Evolutionary conservation across 1,140 invertebrate species (phyloP), one percentile per base, ranked within the genome.

Genomic region (Bombus ignitus): DNA sequence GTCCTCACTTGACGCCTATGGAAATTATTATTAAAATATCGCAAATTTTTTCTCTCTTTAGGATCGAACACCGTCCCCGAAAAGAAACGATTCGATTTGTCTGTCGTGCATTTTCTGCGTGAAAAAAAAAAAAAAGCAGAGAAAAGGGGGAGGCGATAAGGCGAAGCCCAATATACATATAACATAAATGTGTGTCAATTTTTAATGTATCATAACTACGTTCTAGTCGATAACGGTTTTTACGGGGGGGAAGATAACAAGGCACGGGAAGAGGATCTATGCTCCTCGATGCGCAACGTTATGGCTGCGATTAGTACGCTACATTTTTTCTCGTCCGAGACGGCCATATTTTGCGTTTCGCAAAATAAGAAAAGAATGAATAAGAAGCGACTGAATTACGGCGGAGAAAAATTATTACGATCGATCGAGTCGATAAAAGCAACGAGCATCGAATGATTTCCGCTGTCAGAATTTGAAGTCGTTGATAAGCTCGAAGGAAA

Each of bases 171-270:
- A 92, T 93, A 92, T 92, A 92, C 74, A 81, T 90, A 86, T 87
- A 87, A 91, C 66, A 81, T 86, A 91, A 93, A 94, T 94, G 91
- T 94, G 92, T 94, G 93, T 94, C 94, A 94, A 94, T 94, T 94
- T 94, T 94, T 93, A 94, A 94, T 94, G 92, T 94, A 94, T 90
- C 80, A 91, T 92, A 93, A 91, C 87, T 92, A 89, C 89, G 93
- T 92, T 92, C 89, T 94, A 94, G 91, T 92, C 91, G 85, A 92
- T 92, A 87, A 87, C 77, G 35, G 32, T 87, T 89, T 82, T 86
- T 85, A 89, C 76, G n/a, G 6, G 62, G 62, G 62, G 62, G 32
- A 37, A 72, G 80, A 68, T 75, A 57, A 75, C 65, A 39, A 62
- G 79, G 66, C 86, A 89, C 68, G 73, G 83, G 39, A 81, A 42